These are phyloP conservation scores for Melanogrammus aeglefinus DNA, from an alignment of 2,797 vertebrate species.

Conservation along the genomic window DNA sequence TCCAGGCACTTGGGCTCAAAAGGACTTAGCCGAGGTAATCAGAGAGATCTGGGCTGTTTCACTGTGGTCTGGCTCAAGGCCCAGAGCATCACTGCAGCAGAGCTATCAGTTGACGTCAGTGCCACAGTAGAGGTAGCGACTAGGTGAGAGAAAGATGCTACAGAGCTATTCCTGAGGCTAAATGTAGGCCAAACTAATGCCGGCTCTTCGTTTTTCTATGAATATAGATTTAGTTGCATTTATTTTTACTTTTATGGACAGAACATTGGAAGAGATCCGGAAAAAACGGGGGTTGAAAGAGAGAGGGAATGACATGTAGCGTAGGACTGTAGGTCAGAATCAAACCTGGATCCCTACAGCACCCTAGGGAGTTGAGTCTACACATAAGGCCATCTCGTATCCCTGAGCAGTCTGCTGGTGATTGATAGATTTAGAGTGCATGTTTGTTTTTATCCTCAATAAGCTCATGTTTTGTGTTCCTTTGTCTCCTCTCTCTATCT, in stretches of 20 bases:
- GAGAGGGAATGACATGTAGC: neutral
- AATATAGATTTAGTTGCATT: too few relatives aligned
- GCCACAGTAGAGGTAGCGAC: conserved; percentile 10
- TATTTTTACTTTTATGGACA: neutral
- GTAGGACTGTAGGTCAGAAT: neutral
- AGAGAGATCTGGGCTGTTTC: conserved; percentile 43
- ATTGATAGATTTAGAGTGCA: neutral
- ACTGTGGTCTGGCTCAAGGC: conserved; percentile 27
- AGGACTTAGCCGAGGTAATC: conserved; percentile 38
- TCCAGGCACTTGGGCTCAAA: conserved; percentile 41
- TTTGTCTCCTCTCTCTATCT: conserved; percentile 5
- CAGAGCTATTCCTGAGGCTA: neutral
- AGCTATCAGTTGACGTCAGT: conserved; percentile 44
- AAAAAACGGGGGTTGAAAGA: neutral
- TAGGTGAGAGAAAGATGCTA: conserved; percentile 4
- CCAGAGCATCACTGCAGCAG: conserved; percentile 30
- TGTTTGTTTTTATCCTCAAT: neutral
- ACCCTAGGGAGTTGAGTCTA: conserved; percentile 9
- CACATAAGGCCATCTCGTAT: conserved; percentile 14
- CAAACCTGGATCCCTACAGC: neutral
- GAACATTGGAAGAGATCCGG: neutral
- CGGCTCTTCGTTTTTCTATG: neutral
- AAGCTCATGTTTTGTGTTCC: conserved; percentile 5
- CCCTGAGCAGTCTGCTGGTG: conserved; percentile 21
- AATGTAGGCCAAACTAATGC: neutral